Evolutionary conservation across 2,797 vertebrate genomes (phyloP).

Genomic region (Neopelma chrysocephalum): DNA sequence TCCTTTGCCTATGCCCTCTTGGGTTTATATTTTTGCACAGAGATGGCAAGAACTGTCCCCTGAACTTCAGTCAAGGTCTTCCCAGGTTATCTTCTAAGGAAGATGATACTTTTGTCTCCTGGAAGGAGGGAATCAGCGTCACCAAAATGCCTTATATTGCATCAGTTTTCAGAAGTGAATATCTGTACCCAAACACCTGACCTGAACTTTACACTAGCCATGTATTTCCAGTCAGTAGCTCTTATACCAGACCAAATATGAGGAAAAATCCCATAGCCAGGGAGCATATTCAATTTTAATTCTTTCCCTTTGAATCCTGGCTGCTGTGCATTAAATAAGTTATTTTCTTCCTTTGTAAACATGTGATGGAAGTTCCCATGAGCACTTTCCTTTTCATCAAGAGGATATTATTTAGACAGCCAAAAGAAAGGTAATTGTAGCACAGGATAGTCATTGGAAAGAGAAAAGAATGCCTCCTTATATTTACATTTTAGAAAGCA

Average conservation of each 20-base stretch:
- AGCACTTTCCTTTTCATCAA: neutral
- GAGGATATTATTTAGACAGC: neutral
- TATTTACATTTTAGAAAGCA: neutral
- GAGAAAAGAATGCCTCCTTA: neutral
- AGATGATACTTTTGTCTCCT: neutral
- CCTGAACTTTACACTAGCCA: neutral
- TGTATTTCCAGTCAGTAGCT: neutral
- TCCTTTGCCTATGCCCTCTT: neutral
- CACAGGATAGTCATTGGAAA: neutral
- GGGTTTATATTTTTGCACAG: neutral
- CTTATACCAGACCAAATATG: neutral
- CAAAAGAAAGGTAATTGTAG: neutral
- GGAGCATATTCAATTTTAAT: neutral
- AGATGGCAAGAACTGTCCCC: neutral
- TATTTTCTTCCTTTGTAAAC: neutral
- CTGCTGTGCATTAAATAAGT: neutral
- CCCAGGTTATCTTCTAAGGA: neutral
- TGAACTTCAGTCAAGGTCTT: neutral
- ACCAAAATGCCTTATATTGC: neutral
- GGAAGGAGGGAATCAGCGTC: neutral
- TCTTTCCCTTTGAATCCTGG: neutral
- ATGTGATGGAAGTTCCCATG: neutral
- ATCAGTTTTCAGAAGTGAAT: neutral
- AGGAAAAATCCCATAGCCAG: neutral
- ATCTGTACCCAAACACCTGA: neutral